Base-by-base conservation (phyloP, 30 jellyfish, hydroid and myxozoan genomes). In the Catostylus mosaicus region DNA sequence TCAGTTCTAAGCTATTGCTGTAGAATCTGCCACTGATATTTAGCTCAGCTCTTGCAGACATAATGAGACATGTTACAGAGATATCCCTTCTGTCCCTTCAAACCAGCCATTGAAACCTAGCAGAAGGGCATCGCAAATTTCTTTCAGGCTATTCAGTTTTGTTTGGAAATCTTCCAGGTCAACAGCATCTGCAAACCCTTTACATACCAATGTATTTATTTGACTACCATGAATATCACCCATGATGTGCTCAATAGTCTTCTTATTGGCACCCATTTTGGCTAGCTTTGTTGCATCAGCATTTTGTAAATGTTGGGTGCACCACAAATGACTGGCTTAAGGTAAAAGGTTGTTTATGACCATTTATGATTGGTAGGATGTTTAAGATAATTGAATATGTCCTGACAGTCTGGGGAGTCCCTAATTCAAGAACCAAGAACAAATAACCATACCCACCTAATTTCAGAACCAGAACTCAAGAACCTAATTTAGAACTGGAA, bases 171-270 rank as follows among this genome's bases (percentile, higher is more conserved):
- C 74, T 30, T 50, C 90, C 63, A n/a, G 24, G 72, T 61, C 83
- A 1, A 52, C 30, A 27, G 90, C 90, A 43, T 45, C 77, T 34
- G 84, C 84, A 32, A 80, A 84, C 6, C 95, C 95, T 37, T 50
- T 40, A 7, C 64, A 63, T 29, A 34, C 95, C 66, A 85, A 30
- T 38, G 73, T 50, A 45, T 64, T 64, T 29, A 19, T 36, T 48
- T 85, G 90, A 29, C 43, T 31, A 27, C 89, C 89, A 74, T 85
- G 75, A 34, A 85, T 85, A 43, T 85, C 95, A 9, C 84, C 75
- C 89, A 85, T 85, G 51, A 83, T 69, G 66, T 70, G 87, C 64
- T 48, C 43, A 9, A 61, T 70, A 16, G 93, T 83, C 45, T 81
- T 72, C 52, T 36, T 48, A 79, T 82, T 82, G 38, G 92, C 86